Evolutionary conservation across 2,113 vertebrate genomes (phyloP).

Genomic region (Beaufortia kweichowensis): DNA sequence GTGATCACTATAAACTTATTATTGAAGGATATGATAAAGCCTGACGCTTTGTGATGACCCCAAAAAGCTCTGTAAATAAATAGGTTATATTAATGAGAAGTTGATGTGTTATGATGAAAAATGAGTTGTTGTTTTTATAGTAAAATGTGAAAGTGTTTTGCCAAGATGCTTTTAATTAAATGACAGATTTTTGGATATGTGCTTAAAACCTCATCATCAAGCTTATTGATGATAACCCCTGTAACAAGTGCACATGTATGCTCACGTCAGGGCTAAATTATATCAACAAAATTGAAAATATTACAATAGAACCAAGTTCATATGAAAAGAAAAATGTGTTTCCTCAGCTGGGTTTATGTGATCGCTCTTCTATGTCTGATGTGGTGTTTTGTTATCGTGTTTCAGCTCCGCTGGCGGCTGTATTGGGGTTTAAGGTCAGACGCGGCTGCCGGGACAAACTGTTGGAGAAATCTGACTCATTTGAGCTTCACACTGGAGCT

Average conservation of each 20-base stretch:
- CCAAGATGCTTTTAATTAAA: background rate
- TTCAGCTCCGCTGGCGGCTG: conserved; percentile 24
- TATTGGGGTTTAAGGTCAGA: conserved; percentile 39
- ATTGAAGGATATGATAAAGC: conserved; percentile 29
- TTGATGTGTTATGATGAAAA: background rate
- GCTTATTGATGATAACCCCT: background rate
- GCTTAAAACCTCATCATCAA: background rate
- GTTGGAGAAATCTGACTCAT: conserved; percentile 38
- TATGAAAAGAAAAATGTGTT: conserved; percentile 4
- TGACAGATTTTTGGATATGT: conserved; percentile 3
- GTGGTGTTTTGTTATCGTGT: conserved; percentile 24
- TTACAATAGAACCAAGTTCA: background rate
- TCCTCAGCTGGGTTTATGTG: conserved; percentile 19
- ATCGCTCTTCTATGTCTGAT: conserved; percentile 1
- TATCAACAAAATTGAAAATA: background rate
- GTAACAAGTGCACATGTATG: background rate
- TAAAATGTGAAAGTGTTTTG: background rate
- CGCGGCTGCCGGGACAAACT: background rate
- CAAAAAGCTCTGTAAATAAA: background rate
- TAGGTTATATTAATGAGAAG: background rate
- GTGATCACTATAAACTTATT: conserved; percentile 5
- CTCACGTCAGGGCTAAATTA: conserved; percentile 8
- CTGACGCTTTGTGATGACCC: background rate
- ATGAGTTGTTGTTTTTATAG: background rate
- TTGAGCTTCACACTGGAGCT: conserved; percentile 3